Conservation (phyloP, 2,113 vertebrate species). For the Tricholaema leucomelas region DNA sequence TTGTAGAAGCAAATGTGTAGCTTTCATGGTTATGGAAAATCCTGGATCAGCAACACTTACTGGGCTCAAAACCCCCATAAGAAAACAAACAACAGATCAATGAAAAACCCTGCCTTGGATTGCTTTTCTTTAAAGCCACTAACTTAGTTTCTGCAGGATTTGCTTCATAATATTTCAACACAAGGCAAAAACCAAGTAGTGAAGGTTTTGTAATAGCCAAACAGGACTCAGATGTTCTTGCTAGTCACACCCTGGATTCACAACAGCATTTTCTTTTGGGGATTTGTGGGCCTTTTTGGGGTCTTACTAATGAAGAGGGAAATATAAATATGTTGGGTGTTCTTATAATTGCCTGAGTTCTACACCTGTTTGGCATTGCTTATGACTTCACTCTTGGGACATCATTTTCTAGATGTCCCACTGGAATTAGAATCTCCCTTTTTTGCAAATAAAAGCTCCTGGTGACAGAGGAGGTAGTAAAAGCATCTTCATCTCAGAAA, state of each 20-base stretch:
- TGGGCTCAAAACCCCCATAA: neutral
- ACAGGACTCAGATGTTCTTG: neutral
- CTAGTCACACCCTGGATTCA: accelerated
- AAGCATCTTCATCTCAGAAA: neutral
- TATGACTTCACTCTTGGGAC: neutral
- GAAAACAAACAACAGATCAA: neutral
- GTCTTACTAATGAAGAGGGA: neutral
- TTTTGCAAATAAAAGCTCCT: neutral
- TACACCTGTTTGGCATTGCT: neutral
- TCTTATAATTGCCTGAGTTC: neutral
- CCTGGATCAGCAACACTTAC: neutral
- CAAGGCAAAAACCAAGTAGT: neutral
- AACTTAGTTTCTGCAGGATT: neutral
- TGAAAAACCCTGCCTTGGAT: neutral
- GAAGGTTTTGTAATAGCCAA: neutral
- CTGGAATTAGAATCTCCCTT: neutral
- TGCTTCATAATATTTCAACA: neutral
- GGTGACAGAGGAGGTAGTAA: neutral
- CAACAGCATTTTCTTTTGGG: neutral
- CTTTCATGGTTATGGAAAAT: neutral
- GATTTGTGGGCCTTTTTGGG: neutral
- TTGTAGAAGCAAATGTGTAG: neutral
- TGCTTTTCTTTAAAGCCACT: neutral
- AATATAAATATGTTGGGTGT: accelerated
- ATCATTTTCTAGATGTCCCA: neutral